Percentiles rank a stretch among this genome's conserved stretches.
Evolutionary conservation across 2,888 invertebrate genomes (phyloP).

Genomic region (Orthonevra nobilis): DNA sequence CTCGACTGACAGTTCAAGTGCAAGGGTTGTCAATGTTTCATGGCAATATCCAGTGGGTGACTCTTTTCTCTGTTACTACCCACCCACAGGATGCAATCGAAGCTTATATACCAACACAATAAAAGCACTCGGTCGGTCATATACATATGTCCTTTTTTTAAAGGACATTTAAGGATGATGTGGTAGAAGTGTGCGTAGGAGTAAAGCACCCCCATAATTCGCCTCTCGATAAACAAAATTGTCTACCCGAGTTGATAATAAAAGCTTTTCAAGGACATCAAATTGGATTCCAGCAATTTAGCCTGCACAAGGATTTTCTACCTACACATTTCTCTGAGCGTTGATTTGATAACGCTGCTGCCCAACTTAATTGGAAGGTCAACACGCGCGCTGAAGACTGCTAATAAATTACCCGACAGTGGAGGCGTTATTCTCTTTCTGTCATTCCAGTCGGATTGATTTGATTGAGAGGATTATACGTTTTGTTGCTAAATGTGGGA

Average conservation of each 20-base stretch:
- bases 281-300: constrained; percentile 59
- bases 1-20: constrained; percentile 61
- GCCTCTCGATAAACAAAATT: constrained; percentile 40
- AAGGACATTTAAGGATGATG: not conserved
- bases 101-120: constrained; percentile 29
- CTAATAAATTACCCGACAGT: constrained; percentile 30
- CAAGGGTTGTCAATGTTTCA: constrained; percentile 49
- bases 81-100: constrained; percentile 22
- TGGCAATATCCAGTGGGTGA: not conserved
- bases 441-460: constrained; percentile 1
- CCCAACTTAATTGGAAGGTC: constrained; percentile 47
- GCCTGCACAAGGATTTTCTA: constrained; percentile 45
- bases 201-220: constrained; percentile 3
- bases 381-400: constrained; percentile 52
- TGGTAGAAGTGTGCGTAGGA: constrained; percentile 1
- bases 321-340: constrained; percentile 30
- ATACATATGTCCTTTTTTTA: no score
- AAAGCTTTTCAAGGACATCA: constrained; percentile 65
- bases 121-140: no score
- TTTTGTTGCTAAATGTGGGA: no score
- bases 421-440: constrained; percentile 3
- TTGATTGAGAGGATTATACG: constrained; percentile 8
- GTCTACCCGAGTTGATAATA: constrained; percentile 56
- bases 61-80: constrained; percentile 23
- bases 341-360: constrained; percentile 35